Conservation (phyloP, 1,140 invertebrate genomes). For the Bathynomus jamesi region DNA sequence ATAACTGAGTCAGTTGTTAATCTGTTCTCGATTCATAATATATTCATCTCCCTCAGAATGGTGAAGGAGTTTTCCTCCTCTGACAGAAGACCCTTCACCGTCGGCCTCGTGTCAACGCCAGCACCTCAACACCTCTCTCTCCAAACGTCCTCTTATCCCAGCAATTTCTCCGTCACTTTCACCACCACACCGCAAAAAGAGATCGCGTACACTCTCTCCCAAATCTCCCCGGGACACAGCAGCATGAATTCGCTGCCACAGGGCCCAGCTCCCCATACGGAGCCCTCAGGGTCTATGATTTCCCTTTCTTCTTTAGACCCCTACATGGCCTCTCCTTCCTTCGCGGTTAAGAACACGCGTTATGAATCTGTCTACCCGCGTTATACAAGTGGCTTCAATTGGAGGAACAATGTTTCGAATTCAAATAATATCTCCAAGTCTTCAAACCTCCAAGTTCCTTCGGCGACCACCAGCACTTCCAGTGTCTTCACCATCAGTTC, state of each 20-base stretch:
- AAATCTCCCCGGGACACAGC: slow-evolving; percentile 26
- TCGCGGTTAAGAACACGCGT: not conserved
- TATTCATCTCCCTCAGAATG: not conserved
- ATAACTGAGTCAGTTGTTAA: too few relatives aligned
- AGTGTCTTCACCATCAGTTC: not conserved
- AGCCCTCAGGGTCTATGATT: not conserved
- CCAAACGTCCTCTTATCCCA: not conserved
- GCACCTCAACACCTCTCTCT: slow-evolving; percentile 28
- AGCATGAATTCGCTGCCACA: not conserved
- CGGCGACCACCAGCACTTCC: not conserved
- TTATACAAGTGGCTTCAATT: not conserved
- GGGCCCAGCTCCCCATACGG: not conserved
- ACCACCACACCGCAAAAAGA: slow-evolving; percentile 34
- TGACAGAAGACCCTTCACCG: slow-evolving; percentile 18
- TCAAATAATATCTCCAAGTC: not conserved
- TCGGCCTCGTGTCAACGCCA: slow-evolving; percentile 34
- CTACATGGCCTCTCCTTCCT: not conserved
- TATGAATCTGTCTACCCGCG: not conserved
- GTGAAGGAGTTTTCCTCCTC: not conserved
- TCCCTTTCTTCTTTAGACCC: not conserved
- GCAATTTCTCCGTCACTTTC: slow-evolving; percentile 29
- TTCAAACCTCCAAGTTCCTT: not conserved
- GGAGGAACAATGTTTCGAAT: not conserved
- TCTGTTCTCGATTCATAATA: too few relatives aligned
- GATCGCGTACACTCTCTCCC: slow-evolving; percentile 30